phyloP scores from a whole-genome alignment of 1,140 invertebrate genomes.

The Drosophila athabasca region DNA sequence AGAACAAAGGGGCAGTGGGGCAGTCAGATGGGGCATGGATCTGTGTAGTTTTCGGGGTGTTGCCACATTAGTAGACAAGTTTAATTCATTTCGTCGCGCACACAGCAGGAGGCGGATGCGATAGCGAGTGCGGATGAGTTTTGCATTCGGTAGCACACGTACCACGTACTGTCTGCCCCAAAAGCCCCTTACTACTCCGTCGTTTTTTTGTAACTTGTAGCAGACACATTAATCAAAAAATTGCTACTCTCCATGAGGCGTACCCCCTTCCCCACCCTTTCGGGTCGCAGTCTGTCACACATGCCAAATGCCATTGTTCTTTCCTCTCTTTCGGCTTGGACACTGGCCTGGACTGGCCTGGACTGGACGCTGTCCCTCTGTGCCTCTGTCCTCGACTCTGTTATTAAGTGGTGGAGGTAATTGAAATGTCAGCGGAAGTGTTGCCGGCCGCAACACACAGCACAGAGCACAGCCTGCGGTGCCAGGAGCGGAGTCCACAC shows the following conservation, averaged over 20 bases:
- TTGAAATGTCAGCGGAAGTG: conserved; percentile 83
- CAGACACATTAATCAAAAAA: conserved; percentile 84
- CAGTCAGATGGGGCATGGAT: conserved; percentile 10
- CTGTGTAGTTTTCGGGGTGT: conserved; percentile 23
- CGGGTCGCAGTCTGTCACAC: conserved; percentile 38
- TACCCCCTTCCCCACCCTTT: neutral
- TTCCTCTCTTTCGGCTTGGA: conserved; percentile 25
- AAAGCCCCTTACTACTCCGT: neutral
- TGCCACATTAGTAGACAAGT: conserved; percentile 76
- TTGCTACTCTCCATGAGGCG: conserved; percentile 63
- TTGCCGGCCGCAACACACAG: conserved; percentile 64
- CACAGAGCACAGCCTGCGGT: conserved; percentile 76
- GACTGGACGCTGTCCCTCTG: conserved; percentile 6
- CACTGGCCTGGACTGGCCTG: neutral
- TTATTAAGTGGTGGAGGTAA: conserved; percentile 81
- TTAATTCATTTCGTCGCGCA: conserved; percentile 70
- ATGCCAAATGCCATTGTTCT: conserved; percentile 50
- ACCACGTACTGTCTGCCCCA: conserved; percentile 54
- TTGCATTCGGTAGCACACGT: conserved; percentile 52
- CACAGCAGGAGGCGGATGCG: conserved; percentile 29
- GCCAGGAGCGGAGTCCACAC: conserved; percentile 21
- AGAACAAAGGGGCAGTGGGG: too few relatives aligned
- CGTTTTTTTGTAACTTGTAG: conserved; percentile 78
- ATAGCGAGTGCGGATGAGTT: conserved; percentile 25
- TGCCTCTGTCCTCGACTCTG: conserved; percentile 12